A percentile compares a stretch with the other conserved stretches of the same genome.
These are phyloP conservation scores for Drosophila arizonae DNA, from an alignment of 1,140 invertebrate genomes.

Conservation along the genomic window DNA sequence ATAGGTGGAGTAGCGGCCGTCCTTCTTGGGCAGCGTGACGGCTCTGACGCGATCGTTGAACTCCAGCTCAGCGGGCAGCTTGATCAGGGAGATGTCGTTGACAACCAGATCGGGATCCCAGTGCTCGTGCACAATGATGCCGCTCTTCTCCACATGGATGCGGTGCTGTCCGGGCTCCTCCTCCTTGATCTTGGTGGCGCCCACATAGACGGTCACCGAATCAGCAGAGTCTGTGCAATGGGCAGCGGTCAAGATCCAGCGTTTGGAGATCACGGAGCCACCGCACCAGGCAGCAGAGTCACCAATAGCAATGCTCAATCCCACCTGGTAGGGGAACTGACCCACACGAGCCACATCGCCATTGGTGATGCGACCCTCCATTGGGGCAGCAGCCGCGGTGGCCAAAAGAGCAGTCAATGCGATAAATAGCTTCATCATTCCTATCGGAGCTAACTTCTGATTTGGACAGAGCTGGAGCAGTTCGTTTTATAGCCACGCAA, in stretches of 20 bases:
- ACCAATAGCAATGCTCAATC: conserved; percentile 50
- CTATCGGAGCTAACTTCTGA: conserved; percentile 12
- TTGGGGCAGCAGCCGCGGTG: conserved; percentile 25
- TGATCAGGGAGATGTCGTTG: conserved; percentile 83
- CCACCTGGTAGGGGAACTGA: conserved; percentile 75
- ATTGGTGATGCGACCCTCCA: conserved; percentile 63
- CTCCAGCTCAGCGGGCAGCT: conserved; percentile 67
- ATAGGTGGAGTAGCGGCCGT: conserved; percentile 65
- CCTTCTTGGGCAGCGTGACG: conserved; percentile 68
- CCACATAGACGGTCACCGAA: conserved; percentile 41
- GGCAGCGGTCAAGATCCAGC: conserved; percentile 68
- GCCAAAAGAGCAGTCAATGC: conserved; percentile 39
- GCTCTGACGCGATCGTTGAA: conserved; percentile 75
- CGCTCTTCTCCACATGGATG: conserved; percentile 41
- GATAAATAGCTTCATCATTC: conserved; percentile 48
- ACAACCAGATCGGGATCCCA: conserved; percentile 49
- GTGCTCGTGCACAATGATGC: conserved; percentile 55
- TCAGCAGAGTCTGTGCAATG: conserved; percentile 60
- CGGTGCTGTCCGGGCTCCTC: conserved; percentile 58
- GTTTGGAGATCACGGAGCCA: conserved; percentile 68
- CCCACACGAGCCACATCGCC: conserved; percentile 53
- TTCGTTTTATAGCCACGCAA: conserved; percentile 14
- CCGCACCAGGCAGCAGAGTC: conserved; percentile 63
- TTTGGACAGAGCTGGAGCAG: background rate
- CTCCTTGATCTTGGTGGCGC: conserved; percentile 35